Percentiles rank a stretch among this genome's conserved stretches.
Evolutionary conservation across 2,888 invertebrate genomes (phyloP).

Genomic region (Dendrolimus houi): DNA sequence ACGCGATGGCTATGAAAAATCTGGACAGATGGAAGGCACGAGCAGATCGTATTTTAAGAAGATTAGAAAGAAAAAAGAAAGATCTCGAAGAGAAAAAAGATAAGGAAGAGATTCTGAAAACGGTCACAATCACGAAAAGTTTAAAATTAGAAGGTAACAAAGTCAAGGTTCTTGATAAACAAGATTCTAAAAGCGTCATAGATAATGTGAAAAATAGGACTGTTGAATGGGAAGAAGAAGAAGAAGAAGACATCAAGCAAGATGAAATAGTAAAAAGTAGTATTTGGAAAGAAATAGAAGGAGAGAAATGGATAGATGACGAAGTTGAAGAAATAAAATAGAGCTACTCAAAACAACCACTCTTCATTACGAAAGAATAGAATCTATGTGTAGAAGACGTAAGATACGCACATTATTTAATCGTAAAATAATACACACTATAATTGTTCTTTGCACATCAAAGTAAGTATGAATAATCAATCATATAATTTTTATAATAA

Average conservation of each 20-base stretch:
- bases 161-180: slow-evolving; percentile 2
- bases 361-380: too few relatives aligned
- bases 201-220: slow-evolving; percentile 16
- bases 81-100: background rate
- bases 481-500: too few relatives aligned
- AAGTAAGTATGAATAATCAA: too few relatives aligned
- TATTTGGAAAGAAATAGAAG: slow-evolving; percentile 28
- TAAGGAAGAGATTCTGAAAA: slow-evolving; percentile 2
- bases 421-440: too few relatives aligned
- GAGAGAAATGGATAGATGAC: slow-evolving; percentile 30
- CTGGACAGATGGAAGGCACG: slow-evolving; percentile 35
- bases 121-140: slow-evolving; percentile 7
- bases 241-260: slow-evolving; percentile 15
- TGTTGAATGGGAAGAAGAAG: slow-evolving; percentile 33
- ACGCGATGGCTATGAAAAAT: slow-evolving; percentile 80
- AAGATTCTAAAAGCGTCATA: slow-evolving; percentile 2
- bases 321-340: slow-evolving; percentile 21
- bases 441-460: too few relatives aligned
- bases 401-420: too few relatives aligned
- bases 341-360: background rate
- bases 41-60: slow-evolving; percentile 18
- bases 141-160: slow-evolving; percentile 4
- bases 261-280: slow-evolving; percentile 10
- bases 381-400: too few relatives aligned
- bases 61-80: slow-evolving; percentile 2